Conservation (phyloP, 1,140 invertebrate genomes). For the Aplysia californica region DNA sequence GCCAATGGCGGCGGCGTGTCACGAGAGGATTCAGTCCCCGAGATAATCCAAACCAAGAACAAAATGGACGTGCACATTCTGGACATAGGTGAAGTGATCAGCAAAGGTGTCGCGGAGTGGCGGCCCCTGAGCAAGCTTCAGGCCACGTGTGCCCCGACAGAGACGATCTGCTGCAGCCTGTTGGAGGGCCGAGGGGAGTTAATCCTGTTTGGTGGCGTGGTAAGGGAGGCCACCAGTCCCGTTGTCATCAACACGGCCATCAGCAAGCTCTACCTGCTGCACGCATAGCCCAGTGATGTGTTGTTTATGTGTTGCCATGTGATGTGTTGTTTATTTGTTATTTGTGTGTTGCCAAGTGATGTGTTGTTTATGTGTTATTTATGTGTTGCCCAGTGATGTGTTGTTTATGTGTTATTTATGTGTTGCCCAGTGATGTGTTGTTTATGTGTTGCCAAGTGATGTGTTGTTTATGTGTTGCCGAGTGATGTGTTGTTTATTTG, state of each 20-base stretch:
- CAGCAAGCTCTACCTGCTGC: conserved; percentile 12
- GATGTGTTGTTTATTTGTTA: too few relatives aligned
- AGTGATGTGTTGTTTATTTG: too few relatives aligned
- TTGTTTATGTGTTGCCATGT: too few relatives aligned
- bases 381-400: too few relatives aligned
- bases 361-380: too few relatives aligned
- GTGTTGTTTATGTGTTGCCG: too few relatives aligned
- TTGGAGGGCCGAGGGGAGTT: conserved; percentile 90
- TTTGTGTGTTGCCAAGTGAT: too few relatives aligned
- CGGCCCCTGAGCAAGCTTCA: conserved; percentile 72
- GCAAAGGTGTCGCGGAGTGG: conserved; percentile 77
- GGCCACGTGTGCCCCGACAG: conserved; percentile 75
- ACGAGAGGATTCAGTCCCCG: neutral
- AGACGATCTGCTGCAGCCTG: conserved; percentile 90
- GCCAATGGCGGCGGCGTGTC: conserved; percentile 7
- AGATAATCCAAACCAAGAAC: conserved; percentile 20
- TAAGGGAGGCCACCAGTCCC: conserved; percentile 46
- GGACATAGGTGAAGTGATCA: conserved; percentile 81
- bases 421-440: too few relatives aligned
- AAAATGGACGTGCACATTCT: conserved; percentile 86
- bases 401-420: too few relatives aligned
- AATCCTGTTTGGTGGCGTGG: conserved; percentile 93
- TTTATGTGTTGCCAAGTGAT: too few relatives aligned
- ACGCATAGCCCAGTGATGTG: too few relatives aligned
- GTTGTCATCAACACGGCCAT: neutral